A percentile compares a stretch with the other conserved stretches of the same genome.
Conservation (phyloP, 1,140 invertebrate genomes). For the Heliconius melpomene region DNA sequence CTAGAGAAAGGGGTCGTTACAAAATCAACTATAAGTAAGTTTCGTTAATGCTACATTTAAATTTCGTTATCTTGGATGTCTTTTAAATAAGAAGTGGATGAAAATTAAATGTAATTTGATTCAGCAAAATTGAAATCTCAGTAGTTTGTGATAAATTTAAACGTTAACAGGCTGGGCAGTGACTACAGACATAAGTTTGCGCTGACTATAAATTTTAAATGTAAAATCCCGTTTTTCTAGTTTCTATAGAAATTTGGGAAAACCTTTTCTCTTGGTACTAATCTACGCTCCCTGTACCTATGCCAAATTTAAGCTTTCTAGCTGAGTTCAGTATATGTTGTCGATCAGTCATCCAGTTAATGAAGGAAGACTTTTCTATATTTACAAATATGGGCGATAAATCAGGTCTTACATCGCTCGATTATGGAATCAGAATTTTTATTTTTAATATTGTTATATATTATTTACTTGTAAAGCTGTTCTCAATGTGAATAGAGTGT, state of each 20-base stretch:
- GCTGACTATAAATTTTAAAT: too few species aligned
- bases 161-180: neutral
- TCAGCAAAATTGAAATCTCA: neutral
- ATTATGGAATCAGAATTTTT: neutral
- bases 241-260: too few species aligned
- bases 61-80: neutral
- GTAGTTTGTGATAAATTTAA: neutral
- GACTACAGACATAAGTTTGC: neutral
- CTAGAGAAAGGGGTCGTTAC: constrained; percentile 85
- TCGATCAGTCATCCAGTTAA: too few species aligned
- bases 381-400: neutral
- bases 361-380: too few species aligned
- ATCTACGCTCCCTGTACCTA: too few species aligned
- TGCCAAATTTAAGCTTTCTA: too few species aligned
- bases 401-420: neutral
- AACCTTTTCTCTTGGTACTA: too few species aligned
- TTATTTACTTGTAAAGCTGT: too few species aligned
- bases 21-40: constrained; percentile 78
- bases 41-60: constrained; percentile 26
- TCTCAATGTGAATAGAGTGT: too few species aligned
- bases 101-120: neutral
- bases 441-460: too few species aligned
- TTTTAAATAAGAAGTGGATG: constrained; percentile 19
- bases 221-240: too few species aligned
- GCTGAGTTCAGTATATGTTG: too few species aligned